phyloP scores from a whole-genome alignment of 64 coral and sea anemone genomes.

The Acropora tenuis region DNA sequence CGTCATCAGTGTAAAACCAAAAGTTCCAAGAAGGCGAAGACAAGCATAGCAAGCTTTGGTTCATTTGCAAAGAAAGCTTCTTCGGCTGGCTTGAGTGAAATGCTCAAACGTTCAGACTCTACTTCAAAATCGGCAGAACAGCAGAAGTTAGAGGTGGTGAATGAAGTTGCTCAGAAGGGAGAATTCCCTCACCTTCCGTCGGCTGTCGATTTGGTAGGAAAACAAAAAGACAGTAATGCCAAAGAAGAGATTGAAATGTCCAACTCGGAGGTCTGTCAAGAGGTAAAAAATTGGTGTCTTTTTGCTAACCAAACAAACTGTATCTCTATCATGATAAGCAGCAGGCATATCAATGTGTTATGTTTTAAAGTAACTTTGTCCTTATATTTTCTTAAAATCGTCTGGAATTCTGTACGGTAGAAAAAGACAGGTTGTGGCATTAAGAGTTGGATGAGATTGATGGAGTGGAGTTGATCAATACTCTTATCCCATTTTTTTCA shows the following conservation, averaged over 20 bases:
- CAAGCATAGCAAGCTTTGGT: conserved; percentile 54
- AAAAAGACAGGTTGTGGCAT: no score
- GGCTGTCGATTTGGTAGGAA: conserved; percentile 63
- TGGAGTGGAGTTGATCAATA: no score
- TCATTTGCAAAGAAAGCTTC: conserved; percentile 50
- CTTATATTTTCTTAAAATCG: no score
- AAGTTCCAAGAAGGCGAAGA: conserved; percentile 62
- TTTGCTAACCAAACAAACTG: no score
- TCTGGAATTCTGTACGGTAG: no score
- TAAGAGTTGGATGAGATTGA: no score
- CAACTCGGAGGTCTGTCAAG: neutral
- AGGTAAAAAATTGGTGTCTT: neutral
- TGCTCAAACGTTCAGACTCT: conserved; percentile 36
- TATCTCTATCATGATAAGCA: no score
- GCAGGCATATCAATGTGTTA: no score
- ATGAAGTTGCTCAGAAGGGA: conserved; percentile 24
- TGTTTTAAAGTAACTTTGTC: no score
- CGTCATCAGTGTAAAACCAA: conserved; percentile 72
- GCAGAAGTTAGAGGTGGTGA: conserved; percentile 53
- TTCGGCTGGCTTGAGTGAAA: conserved; percentile 21
- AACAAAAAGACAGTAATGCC: conserved; percentile 30
- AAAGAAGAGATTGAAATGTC: neutral
- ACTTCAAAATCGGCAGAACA: conserved; percentile 51
- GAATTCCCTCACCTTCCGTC: conserved; percentile 65
- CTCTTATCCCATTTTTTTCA: no score